Evolutionary conservation across 1,140 invertebrate species (phyloP).

Genomic region (Triops cancriformis): DNA sequence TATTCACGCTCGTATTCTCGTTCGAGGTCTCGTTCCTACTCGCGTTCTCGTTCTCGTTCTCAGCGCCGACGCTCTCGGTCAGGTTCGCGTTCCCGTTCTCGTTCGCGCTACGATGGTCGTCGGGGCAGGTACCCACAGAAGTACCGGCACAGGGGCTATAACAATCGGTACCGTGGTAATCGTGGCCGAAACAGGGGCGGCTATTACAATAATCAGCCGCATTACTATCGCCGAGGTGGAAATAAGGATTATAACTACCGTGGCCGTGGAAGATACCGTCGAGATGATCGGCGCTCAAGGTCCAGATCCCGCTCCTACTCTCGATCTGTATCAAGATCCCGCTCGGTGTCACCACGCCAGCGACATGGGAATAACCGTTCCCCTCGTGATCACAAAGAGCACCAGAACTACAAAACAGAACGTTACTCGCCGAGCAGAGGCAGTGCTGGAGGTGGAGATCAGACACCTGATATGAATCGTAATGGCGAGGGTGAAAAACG

Average conservation of each 20-base stretch:
- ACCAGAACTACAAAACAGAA: neutral
- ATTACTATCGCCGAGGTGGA: slow-evolving; percentile 22
- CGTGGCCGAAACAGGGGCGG: slow-evolving; percentile 16
- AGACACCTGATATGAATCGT: neutral
- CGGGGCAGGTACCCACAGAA: slow-evolving; percentile 24
- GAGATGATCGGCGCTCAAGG: slow-evolving; percentile 3
- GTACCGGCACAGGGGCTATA: slow-evolving; percentile 4
- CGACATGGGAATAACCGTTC: neutral
- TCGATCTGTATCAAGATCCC: slow-evolving; percentile 2
- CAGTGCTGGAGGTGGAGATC: neutral
- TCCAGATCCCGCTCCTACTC: slow-evolving; percentile 15
- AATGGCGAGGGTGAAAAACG: neutral
- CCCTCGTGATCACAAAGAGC: neutral
- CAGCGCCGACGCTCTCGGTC: slow-evolving; percentile 27
- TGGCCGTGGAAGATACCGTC: slow-evolving; percentile 18
- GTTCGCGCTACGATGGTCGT: slow-evolving; percentile 15
- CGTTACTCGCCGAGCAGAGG: neutral
- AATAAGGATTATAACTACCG: slow-evolving; percentile 21
- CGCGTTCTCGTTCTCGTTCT: slow-evolving; percentile 35
- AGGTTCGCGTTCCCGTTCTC: slow-evolving; percentile 26
- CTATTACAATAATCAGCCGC: slow-evolving; percentile 18
- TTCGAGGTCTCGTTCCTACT: slow-evolving; percentile 32
- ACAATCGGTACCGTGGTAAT: slow-evolving; percentile 18
- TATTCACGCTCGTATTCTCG: slow-evolving; percentile 34
- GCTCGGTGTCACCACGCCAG: slow-evolving; percentile 13